Evolutionary conservation across 2,888 invertebrate species (phyloP), one percentile per base, ranked within the genome.

Genomic region (Stictocephala bisonia): DNA sequence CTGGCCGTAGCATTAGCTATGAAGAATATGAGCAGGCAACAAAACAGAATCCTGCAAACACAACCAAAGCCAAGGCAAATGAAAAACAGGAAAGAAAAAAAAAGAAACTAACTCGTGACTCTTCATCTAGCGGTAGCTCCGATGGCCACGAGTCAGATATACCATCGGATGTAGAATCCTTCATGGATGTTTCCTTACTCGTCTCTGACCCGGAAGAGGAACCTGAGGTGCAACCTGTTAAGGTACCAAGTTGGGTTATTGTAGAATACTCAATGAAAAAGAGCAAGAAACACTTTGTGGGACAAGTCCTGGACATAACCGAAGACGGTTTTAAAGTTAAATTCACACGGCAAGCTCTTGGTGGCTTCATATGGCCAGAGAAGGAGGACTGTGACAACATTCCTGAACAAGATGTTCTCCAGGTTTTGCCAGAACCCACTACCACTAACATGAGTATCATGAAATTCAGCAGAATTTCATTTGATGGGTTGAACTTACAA

Each of bases 21-120:
- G 44, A 44, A 44, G 44, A 44, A 44, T 44, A 44, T n/a, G n/a
- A 44, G 44, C 44, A 44, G 44, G 44, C 44, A 44, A 44, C 44
- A 13, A 44, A 44, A 44, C 44, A 44, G 6, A 44, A 44, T n/a
- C 44, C 44, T 9, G n/a, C 44, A 44, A 44, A 44, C 44, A 44
- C 44, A 15, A 9, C 44, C 44, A 44, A 44, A 44, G 44, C 44
- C 6, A 9, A 44, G 13, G 7, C 35, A 35, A 35, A 35, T 35
- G 35, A 35, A 35, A 35, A 35, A 35, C 35, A 35, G 35, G 35
- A 35, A 6, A 35, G 35, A 13, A 35, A 35, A 35, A 35, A 35
- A 35, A 35, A 35, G 35, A 35, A 35, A 35, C 35, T 13, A 35
- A 35, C 35, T 35, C 35, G 35, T 35, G 35, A 35, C 35, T 35